Base-by-base conservation (phyloP, 64 coral and sea anemone genomes). In the Pocillopora damicornis region DNA sequence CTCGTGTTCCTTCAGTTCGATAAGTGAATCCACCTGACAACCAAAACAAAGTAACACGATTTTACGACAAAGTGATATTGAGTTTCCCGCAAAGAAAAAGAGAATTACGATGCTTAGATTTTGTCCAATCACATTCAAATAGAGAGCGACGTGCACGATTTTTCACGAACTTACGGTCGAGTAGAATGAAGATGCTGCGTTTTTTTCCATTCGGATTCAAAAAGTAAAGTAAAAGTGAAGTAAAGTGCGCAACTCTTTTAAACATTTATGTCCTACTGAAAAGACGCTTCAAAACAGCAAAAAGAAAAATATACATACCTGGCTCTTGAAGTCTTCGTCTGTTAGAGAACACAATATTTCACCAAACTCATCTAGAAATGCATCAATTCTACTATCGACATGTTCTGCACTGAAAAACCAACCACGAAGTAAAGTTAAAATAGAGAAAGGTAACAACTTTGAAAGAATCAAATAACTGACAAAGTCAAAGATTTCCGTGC, bases 1-100 rank as follows among this genome's bases (percentile, higher is more conserved):
- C 20, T 98, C 92, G 68, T 98, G 95, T 60, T 93, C 83, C 58
- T 98, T 98, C 5, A 98, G 15, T 63, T 98, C 92, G 42, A 94
- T 89, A 74, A 98, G 73, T 13, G 95, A 98, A 26, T 94, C 92
- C 58, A 98, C 95, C 95, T 98, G 7, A 22, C 15, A 22, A 58
- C 61, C 13, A 13, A 51, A n/a, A 4, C 58, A 68, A 75, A 15
- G 67, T 16, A 17, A 71, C 13, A 11, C 5, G 18, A 9, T 18
- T 51, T 51, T 51, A 51, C 2, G 42, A 51, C 42, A 51, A 51
- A 51, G 3, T 51, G 42, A 51, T 7, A 51, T 7, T 7, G 42
- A 51, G 42, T 4, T 51, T 51, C 42, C 7, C 42, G 42, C 42
- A 7, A 51, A 51, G 42, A 2, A 4, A 51, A 51, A 51, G 42